phyloP scores from a whole-genome alignment of 2,113 vertebrate species.

The Protobothrops flavoviridis region DNA sequence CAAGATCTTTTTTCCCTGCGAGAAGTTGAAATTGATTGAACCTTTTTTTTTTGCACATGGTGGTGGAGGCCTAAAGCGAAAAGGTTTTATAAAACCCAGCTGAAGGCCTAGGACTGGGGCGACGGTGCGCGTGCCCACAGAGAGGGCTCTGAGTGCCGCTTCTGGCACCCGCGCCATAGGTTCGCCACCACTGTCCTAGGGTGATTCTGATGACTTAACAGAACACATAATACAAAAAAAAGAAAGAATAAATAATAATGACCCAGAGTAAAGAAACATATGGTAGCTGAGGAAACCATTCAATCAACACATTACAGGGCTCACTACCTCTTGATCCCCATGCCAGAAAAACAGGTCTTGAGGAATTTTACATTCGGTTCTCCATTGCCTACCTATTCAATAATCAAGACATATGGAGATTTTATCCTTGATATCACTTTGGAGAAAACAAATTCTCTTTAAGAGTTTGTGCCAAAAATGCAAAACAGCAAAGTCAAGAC shows the following conservation, averaged over 20 bases:
- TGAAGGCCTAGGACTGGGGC: too few species aligned
- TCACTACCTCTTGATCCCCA: background rate
- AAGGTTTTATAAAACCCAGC: too few species aligned
- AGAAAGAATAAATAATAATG: background rate
- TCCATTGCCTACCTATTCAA: background rate
- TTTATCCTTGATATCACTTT: background rate
- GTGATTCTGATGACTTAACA: background rate
- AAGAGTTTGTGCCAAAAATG: background rate
- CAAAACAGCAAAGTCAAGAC: background rate
- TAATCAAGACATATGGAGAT: background rate
- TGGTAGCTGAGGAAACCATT: background rate
- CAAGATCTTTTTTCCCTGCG: too few species aligned
- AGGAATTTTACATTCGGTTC: background rate
- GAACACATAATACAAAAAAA: background rate
- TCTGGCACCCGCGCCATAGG: too few species aligned
- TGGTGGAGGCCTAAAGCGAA: too few species aligned
- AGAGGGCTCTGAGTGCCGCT: too few species aligned
- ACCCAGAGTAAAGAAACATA: background rate
- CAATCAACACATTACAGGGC: background rate
- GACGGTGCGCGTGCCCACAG: too few species aligned
- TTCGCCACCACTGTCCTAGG: too few species aligned
- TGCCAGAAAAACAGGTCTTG: background rate
- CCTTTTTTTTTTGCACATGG: too few species aligned
- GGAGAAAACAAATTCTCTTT: background rate
- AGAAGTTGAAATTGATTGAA: too few species aligned